Conservation (phyloP, 2,113 vertebrate genomes). For the Pygoscelis adeliae region DNA sequence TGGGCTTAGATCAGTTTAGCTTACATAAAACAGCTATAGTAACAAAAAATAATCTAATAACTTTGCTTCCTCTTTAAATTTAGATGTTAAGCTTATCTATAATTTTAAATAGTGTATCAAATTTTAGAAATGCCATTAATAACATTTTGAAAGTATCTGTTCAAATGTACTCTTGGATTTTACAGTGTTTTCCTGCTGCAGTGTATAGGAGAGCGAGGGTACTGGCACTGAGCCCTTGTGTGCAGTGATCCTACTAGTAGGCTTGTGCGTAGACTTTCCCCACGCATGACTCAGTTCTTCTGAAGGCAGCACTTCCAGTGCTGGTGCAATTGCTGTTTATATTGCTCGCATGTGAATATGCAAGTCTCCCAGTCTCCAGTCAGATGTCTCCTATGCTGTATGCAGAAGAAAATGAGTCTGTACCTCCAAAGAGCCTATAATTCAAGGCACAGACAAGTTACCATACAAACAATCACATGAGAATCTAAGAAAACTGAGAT, state of each 20-base stretch:
- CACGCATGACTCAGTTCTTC: neutral
- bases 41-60: neutral
- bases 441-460: neutral
- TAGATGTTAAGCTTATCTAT: neutral
- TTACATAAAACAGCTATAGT: neutral
- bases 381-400: neutral
- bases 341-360: neutral
- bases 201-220: rapidly evolving
- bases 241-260: neutral
- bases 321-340: neutral
- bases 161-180: neutral
- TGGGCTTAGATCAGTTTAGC: neutral
- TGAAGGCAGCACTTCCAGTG: neutral
- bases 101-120: neutral
- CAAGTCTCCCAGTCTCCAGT: neutral
- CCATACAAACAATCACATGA: neutral
- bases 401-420: neutral
- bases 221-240: neutral
- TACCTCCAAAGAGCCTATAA: neutral
- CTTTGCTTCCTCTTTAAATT: neutral
- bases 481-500: neutral
- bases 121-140: neutral
- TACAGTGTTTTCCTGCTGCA: neutral
- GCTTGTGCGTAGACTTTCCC: rapidly evolving
- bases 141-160: neutral